Evolutionary conservation across 1,140 invertebrate species (phyloP).

Genomic region (Bombus pyrosoma): DNA sequence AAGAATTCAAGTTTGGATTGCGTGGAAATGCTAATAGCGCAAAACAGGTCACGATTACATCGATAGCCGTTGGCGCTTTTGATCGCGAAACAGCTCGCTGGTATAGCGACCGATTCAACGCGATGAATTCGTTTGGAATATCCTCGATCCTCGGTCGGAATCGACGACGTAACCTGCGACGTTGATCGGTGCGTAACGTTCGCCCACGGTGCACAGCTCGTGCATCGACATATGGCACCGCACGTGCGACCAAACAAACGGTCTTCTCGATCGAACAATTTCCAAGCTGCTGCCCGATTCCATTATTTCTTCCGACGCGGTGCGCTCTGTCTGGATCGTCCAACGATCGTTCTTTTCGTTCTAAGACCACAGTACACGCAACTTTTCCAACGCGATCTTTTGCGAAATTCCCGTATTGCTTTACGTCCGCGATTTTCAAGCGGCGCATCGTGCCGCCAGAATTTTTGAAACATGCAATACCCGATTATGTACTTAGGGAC

Average conservation of each 20-base stretch:
- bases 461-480: too few relatives aligned
- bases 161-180: too few relatives aligned
- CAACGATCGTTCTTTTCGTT: too few relatives aligned
- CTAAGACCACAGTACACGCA: too few relatives aligned
- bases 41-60: conserved; percentile 1
- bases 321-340: too few relatives aligned
- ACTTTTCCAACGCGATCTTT: too few relatives aligned
- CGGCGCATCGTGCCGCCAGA: not conserved
- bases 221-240: conserved; percentile 60
- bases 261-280: not conserved
- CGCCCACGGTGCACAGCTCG: not conserved
- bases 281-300: not conserved
- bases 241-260: conserved; percentile 62
- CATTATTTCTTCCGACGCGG: not conserved
- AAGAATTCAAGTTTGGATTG: not conserved
- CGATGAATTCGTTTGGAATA: not conserved
- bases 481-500: too few relatives aligned
- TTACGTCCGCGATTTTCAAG: not conserved
- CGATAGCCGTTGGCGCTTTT: conserved; percentile 5
- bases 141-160: not conserved
- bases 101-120: not conserved
- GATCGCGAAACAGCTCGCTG: not conserved
- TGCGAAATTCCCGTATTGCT: too few relatives aligned
- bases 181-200: too few relatives aligned
- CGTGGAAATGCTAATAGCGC: not conserved